Conservation (phyloP, 2,888 invertebrate genomes). For the Cheilosia grossa region DNA sequence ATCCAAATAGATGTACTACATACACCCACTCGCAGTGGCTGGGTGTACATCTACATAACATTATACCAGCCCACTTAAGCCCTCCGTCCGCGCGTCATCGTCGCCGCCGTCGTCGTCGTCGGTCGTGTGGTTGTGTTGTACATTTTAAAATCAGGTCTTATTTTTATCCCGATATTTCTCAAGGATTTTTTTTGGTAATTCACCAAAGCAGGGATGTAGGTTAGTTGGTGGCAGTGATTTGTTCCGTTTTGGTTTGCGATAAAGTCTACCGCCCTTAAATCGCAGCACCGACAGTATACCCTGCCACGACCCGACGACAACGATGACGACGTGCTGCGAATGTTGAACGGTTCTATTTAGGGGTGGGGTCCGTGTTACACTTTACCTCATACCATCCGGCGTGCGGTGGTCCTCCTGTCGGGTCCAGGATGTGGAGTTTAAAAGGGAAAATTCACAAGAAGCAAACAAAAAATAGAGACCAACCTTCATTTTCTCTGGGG, state of each 20-base stretch:
- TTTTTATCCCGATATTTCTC: slow-evolving; percentile 66
- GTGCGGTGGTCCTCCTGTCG: slow-evolving; percentile 50
- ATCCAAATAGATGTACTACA: slow-evolving; percentile 59
- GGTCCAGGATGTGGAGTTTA: slow-evolving; percentile 62
- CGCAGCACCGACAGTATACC: slow-evolving; percentile 40
- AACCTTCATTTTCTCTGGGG: slow-evolving; percentile 51
- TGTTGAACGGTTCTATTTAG: slow-evolving; percentile 35
- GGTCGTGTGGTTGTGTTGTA: slow-evolving; percentile 28
- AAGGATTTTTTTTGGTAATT: slow-evolving; percentile 40
- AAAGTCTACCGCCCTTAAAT: slow-evolving; percentile 65
- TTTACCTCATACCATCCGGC: slow-evolving; percentile 16
- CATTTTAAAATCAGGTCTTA: slow-evolving; percentile 68
- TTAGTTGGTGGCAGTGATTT: slow-evolving; percentile 73
- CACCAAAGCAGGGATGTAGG: slow-evolving; percentile 60
- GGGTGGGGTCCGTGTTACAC: slow-evolving; percentile 27
- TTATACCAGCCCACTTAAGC: slow-evolving; percentile 51
- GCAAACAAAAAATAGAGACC: slow-evolving; percentile 17
- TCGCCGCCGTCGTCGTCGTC: slow-evolving; percentile 17
- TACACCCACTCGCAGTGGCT: slow-evolving; percentile 8
- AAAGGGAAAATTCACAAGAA: slow-evolving; percentile 12
- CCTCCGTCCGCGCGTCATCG: background rate
- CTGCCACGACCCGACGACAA: slow-evolving; percentile 58
- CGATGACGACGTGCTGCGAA: slow-evolving; percentile 72
- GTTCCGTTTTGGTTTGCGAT: slow-evolving; percentile 70
- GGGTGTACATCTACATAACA: slow-evolving; percentile 24